These are phyloP conservation scores for Tamandua tetradactyla DNA, from an alignment of 2,797 vertebrate genomes.

Conservation along the genomic window DNA sequence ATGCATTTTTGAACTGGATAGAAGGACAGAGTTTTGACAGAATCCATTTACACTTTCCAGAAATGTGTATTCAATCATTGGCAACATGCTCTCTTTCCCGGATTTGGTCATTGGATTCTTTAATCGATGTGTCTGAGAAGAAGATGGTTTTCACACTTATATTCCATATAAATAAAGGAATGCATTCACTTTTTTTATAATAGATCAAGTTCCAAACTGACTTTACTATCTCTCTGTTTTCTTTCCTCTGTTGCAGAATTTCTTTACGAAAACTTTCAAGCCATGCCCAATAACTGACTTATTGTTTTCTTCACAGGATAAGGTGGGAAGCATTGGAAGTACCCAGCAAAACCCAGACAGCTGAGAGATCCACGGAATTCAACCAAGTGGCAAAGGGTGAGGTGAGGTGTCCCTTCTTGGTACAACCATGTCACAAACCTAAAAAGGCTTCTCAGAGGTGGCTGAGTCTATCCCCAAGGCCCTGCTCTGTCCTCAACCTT, in stretches of 20 bases:
- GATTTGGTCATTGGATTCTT: background rate
- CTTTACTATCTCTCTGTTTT: background rate
- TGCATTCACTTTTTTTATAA: constrained; percentile 29
- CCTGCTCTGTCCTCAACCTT: constrained; percentile 83
- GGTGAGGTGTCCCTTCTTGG: constrained; percentile 82
- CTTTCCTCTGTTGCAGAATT: constrained; percentile 9
- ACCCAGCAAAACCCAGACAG: constrained; percentile 78
- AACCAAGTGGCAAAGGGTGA: constrained; percentile 77
- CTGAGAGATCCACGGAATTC: constrained; percentile 85
- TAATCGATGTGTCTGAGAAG: background rate
- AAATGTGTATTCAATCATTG: background rate
- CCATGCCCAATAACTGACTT: constrained; percentile 50
- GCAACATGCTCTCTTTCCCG: background rate
- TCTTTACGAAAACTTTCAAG: constrained; percentile 51
- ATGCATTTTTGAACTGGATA: background rate
- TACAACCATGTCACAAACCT: constrained; percentile 85
- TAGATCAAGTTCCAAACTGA: background rate
- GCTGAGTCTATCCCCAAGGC: constrained; percentile 82
- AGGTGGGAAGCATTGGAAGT: constrained; percentile 74
- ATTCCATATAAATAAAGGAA: background rate
- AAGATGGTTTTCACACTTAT: background rate
- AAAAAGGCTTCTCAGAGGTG: constrained; percentile 77
- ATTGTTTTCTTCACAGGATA: constrained; percentile 68
- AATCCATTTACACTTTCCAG: background rate
- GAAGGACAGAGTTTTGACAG: background rate